Evolutionary conservation across 2,888 invertebrate genomes (phyloP).

Genomic region (Agonopterix alstromeriana): DNA sequence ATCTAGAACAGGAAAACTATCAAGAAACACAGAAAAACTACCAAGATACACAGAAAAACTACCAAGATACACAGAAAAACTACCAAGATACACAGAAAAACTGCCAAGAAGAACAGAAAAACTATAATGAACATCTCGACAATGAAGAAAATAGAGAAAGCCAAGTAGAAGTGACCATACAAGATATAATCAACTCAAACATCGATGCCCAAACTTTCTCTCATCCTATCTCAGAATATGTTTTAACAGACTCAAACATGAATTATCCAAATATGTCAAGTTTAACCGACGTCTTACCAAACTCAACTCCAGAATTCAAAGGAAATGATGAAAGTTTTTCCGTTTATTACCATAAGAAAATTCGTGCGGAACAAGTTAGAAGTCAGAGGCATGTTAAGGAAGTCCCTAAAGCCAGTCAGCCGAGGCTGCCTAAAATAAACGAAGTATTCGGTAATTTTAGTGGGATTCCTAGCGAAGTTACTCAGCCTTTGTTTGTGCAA

Average conservation of each 20-base stretch:
- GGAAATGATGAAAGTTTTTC: slow-evolving; percentile 9
- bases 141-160: no score
- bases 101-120: no score
- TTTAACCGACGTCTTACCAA: background rate
- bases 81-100: no score
- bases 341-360: slow-evolving; percentile 43
- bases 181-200: slow-evolving; percentile 26
- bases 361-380: slow-evolving; percentile 30
- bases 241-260: slow-evolving; percentile 2
- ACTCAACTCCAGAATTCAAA: background rate
- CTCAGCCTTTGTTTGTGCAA: slow-evolving; percentile 39
- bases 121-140: no score
- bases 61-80: no score
- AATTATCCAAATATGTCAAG: slow-evolving; percentile 13
- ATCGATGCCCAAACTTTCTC: slow-evolving; percentile 11
- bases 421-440: slow-evolving; percentile 35
- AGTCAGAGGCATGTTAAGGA: background rate
- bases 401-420: slow-evolving; percentile 1
- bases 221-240: slow-evolving; percentile 4
- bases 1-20: no score
- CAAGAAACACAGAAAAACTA: no score
- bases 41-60: no score
- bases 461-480: slow-evolving; percentile 18
- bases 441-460: slow-evolving; percentile 43
- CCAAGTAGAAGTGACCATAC: slow-evolving; percentile 19